These are phyloP conservation scores for Megaceryle torquata DNA, from an alignment of 2,113 vertebrate genomes.

Conservation along the genomic window DNA sequence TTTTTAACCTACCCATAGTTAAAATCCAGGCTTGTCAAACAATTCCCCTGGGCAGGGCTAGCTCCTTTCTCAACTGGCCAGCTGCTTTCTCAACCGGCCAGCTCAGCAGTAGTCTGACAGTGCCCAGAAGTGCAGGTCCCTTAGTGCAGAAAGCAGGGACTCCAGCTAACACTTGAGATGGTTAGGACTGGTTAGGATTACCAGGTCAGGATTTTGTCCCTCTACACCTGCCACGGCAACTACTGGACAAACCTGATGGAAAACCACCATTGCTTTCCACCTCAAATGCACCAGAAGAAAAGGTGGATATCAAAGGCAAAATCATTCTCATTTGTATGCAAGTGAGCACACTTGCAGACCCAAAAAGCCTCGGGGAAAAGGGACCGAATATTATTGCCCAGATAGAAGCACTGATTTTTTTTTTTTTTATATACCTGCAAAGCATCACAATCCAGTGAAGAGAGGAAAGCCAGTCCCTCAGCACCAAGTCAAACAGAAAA, in stretches of 20 bases:
- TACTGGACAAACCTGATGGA: not conserved
- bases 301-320: not conserved
- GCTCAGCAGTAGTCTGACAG: not conserved
- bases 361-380: not conserved
- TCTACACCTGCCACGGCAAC: not conserved
- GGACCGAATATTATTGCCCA: not conserved
- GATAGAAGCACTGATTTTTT: not conserved
- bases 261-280: not conserved
- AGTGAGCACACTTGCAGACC: not conserved
- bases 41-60: not conserved
- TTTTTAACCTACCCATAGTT: not conserved
- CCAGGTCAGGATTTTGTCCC: fast-evolving
- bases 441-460: not conserved
- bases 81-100: not conserved
- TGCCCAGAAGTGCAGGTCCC: not conserved
- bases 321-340: not conserved
- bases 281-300: not conserved
- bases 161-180: fast-evolving
- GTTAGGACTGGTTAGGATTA: not conserved
- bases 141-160: not conserved
- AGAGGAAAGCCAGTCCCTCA: not conserved
- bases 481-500: not conserved
- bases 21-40: not conserved
- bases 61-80: not conserved
- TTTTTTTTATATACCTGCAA: not conserved